These are phyloP conservation scores for Montipora capitata DNA, from an alignment of 92 coral and sea anemone genomes.

Conservation along the genomic window DNA sequence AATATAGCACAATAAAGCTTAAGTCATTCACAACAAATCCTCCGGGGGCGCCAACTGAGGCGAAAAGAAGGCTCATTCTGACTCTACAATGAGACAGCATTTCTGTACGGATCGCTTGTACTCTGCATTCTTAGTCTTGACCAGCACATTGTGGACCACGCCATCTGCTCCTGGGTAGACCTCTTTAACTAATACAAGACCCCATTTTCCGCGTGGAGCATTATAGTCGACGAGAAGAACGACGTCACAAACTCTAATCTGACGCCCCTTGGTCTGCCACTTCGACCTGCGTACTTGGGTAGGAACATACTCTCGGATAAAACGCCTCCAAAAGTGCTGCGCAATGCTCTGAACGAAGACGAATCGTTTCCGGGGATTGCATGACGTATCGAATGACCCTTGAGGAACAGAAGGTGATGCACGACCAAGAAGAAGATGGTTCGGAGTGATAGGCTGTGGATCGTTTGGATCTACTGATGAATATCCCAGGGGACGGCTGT, in stretches of 20 bases:
- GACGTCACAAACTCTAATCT: constrained; percentile 23
- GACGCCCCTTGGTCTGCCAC: background rate
- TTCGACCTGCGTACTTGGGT: constrained; percentile 43
- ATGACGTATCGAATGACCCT: constrained; percentile 55
- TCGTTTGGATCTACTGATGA: no score
- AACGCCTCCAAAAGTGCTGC: constrained; percentile 67
- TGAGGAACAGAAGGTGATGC: constrained; percentile 59
- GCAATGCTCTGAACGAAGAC: constrained; percentile 58
- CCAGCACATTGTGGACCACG: constrained; percentile 57
- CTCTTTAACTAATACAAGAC: constrained; percentile 37
- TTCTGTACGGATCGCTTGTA: constrained; percentile 56
- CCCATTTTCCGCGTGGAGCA: constrained; percentile 65
- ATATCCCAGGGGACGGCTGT: background rate
- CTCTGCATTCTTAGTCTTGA: constrained; percentile 50
- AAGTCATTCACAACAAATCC: constrained; percentile 26
- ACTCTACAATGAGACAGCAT: constrained; percentile 48
- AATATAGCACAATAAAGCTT: no score
- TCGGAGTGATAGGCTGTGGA: constrained; percentile 58
- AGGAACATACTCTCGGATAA: constrained; percentile 42
- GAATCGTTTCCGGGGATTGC: constrained; percentile 55
- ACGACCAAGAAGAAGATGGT: constrained; percentile 65
- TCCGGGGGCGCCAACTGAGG: constrained; percentile 23
- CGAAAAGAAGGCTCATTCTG: background rate
- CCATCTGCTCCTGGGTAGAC: constrained; percentile 16
- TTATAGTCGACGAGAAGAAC: constrained; percentile 67